These are phyloP conservation scores for Megaleporinus macrocephalus DNA, from an alignment of 2,113 vertebrate genomes.

Conservation along the genomic window DNA sequence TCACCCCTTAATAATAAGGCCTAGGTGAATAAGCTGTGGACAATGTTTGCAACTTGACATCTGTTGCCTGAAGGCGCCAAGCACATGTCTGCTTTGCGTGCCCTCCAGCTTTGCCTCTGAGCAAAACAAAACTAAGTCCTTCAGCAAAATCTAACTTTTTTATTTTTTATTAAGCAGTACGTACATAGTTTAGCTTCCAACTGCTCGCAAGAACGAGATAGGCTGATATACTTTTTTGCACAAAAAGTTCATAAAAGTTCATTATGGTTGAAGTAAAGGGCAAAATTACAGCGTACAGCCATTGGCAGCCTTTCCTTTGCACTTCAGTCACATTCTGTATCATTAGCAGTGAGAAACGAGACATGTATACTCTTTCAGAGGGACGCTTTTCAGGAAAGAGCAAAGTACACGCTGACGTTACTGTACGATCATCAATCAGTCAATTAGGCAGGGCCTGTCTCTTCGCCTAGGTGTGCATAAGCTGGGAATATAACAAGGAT, in stretches of 20 bases:
- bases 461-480: not conserved
- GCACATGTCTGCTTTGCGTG: not conserved
- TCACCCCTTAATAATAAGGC: not conserved
- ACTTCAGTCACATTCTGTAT: conserved; percentile 8
- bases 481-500: conserved; percentile 13
- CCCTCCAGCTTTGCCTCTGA: not conserved
- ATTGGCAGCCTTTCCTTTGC: not conserved
- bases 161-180: not conserved
- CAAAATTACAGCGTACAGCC: conserved; percentile 12
- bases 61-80: not conserved
- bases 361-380: not conserved
- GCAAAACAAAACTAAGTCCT: not conserved
- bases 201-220: not conserved
- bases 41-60: not conserved
- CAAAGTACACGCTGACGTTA: conserved; percentile 10
- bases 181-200: not conserved
- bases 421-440: conserved; percentile 30
- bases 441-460: conserved; percentile 15
- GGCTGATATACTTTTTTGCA: not conserved
- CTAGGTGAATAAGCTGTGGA: not conserved
- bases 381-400: not conserved
- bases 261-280: no score
- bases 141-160: not conserved
- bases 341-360: conserved; percentile 16
- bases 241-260: not conserved